These are phyloP conservation scores for Reticulitermes lucifugus DNA, from an alignment of 2,888 invertebrate genomes.

Conservation along the genomic window DNA sequence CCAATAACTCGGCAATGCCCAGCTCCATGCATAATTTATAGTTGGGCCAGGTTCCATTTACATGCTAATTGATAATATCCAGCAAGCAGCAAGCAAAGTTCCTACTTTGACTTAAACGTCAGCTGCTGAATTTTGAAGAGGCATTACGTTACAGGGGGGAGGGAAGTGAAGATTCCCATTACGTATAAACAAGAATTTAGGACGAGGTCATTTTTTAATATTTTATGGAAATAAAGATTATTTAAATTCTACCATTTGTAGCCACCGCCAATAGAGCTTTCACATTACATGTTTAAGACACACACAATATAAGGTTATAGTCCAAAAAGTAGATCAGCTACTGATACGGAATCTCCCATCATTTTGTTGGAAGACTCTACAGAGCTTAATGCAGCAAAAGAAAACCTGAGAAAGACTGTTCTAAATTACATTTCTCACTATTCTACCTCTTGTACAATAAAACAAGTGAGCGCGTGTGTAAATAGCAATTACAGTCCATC, in stretches of 20 bases:
- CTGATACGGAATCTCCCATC: neutral
- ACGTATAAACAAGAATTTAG: slow-evolving; percentile 43
- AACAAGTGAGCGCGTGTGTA: too few species aligned
- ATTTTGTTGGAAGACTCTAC: neutral
- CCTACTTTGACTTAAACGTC: neutral
- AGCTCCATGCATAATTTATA: slow-evolving; percentile 52
- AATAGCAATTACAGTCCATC: too few species aligned
- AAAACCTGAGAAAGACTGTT: too few species aligned
- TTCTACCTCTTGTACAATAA: too few species aligned
- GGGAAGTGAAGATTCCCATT: neutral
- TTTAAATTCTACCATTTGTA: slow-evolving; percentile 9
- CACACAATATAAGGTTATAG: neutral
- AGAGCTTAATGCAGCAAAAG: too few species aligned
- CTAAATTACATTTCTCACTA: too few species aligned
- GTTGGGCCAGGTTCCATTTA: slow-evolving; percentile 49
- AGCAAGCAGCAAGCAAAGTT: slow-evolving; percentile 28
- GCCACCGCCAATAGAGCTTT: neutral
- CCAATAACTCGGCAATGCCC: neutral
- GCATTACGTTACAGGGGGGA: neutral
- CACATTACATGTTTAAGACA: neutral
- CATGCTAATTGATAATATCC: slow-evolving; percentile 53
- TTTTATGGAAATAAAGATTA: slow-evolving; percentile 38
- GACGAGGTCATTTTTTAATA: slow-evolving; percentile 41
- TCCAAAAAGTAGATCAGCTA: neutral
- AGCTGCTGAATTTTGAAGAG: slow-evolving; percentile 29